Evolutionary conservation across 2,888 invertebrate species (phyloP).

Genomic region (Lysandra bellargus): DNA sequence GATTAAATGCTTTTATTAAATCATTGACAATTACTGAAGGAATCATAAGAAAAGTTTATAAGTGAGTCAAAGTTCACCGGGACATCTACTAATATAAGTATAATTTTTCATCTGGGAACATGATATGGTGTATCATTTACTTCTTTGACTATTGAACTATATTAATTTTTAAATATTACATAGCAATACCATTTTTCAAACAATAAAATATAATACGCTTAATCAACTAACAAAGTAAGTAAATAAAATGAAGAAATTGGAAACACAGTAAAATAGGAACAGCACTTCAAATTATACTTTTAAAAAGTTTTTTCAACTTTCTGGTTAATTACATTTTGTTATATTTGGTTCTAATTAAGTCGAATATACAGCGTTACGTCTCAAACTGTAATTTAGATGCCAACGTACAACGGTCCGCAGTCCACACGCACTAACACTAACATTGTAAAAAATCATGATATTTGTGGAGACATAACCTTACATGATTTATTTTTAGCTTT

Average conservation of each 20-base stretch:
- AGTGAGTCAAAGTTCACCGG: too few relatives aligned
- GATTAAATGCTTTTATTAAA: too few relatives aligned
- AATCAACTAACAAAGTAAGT: not conserved
- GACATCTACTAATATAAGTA: too few relatives aligned
- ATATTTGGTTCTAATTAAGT: not conserved
- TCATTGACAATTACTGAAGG: too few relatives aligned
- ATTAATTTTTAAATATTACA: too few relatives aligned
- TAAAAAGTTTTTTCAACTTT: conserved; percentile 3
- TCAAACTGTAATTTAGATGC: not conserved
- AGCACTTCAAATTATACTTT: not conserved
- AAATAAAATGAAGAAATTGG: not conserved
- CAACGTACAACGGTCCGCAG: not conserved
- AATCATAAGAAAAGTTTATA: too few relatives aligned
- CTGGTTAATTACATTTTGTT: not conserved
- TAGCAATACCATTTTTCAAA: not conserved
- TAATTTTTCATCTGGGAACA: too few relatives aligned
- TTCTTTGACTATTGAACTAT: too few relatives aligned
- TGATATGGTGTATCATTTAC: too few relatives aligned
- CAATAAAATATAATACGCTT: not conserved
- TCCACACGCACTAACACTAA: conserved; percentile 8
- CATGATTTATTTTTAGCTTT: conserved; percentile 71
- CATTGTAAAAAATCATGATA: conserved; percentile 40
- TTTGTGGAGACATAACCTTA: conserved; percentile 66
- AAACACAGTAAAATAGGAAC: not conserved
- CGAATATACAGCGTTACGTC: not conserved